Base-by-base conservation (phyloP, 2,888 invertebrate genomes). In the Trissonchulus sp. region DNA sequence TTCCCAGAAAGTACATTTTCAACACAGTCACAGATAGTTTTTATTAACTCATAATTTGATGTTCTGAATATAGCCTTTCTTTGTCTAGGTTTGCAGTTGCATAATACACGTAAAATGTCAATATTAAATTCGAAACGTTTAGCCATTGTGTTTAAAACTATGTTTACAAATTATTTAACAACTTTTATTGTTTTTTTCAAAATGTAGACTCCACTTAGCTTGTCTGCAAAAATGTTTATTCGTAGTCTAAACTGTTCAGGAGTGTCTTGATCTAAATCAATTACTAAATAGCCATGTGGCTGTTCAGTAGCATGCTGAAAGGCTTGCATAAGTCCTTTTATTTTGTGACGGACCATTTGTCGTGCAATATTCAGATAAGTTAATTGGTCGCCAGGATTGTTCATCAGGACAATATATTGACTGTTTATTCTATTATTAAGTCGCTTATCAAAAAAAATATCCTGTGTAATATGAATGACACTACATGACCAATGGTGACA, bases 351-450 rank as follows among this genome's bases (percentile, higher is more conserved):
- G 33, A 69, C 15, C 31, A 69, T 30, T 34, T 69, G 69, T 33
- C 35, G 15, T 15, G 69, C 31, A 3, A 69, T 3, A 69, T 23
- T 69, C 31, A 8, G 3, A 8, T 8, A 2, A 30, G 23, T 23
- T 2, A 69, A n/a, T 34, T 34, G 15, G 31, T 69, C 69, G 31
- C 3, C 18, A 2, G 35, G 69, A 69, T 69, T 69, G 31, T 69
- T 69, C 69, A 69, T 69, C 8, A 69, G 31, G 8, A 69, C 69
- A 2, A 69, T 23, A 69, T 69, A 69, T 31, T 69, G 33, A 69
- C 31, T 15, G n/a, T 69, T 69, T 69, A 69, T 34, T 33, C 35
- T 30, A 28, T 8, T 30, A 33, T 23, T 69, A 8, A 23, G 31
- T 30, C 8, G 31, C 15, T 31, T 31, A 23, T n/a, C n/a, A 69